phyloP scores from a whole-genome alignment of 2,797 vertebrate species.

The Rhabdomys pumilio region DNA sequence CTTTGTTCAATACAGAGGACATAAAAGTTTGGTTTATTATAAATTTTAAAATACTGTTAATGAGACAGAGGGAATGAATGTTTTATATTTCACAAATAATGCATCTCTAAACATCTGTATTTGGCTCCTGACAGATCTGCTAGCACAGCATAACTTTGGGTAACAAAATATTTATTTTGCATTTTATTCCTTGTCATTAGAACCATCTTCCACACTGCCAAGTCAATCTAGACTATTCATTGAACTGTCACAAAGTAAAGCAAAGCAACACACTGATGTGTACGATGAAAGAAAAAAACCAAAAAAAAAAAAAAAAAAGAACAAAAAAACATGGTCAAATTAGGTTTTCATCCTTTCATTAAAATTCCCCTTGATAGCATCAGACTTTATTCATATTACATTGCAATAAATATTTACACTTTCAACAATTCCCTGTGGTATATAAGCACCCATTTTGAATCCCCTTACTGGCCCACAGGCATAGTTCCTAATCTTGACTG shows the following conservation, averaged over 20 bases:
- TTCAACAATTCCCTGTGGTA: neutral
- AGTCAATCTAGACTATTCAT: neutral
- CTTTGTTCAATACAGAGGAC: neutral
- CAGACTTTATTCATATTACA: neutral
- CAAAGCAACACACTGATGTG: neutral
- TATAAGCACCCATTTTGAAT: neutral
- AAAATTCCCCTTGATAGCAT: neutral
- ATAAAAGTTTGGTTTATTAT: neutral
- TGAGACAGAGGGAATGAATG: neutral
- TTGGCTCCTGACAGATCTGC: neutral
- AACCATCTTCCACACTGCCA: neutral
- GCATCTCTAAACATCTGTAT: neutral
- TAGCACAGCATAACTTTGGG: neutral
- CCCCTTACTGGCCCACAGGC: neutral
- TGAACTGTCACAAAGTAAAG: neutral
- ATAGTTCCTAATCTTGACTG: neutral
- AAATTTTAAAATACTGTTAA: neutral
- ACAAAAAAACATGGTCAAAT: neutral
- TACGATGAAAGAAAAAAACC: neutral
- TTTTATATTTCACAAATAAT: conserved; percentile 30
- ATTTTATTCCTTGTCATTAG: neutral
- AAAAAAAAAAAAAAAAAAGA: neutral
- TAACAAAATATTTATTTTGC: neutral
- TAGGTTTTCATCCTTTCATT: conserved; percentile 38
- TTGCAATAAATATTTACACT: neutral